phyloP scores from a whole-genome alignment of 2,797 vertebrate species.

The Chloroceryle amazona region DNA sequence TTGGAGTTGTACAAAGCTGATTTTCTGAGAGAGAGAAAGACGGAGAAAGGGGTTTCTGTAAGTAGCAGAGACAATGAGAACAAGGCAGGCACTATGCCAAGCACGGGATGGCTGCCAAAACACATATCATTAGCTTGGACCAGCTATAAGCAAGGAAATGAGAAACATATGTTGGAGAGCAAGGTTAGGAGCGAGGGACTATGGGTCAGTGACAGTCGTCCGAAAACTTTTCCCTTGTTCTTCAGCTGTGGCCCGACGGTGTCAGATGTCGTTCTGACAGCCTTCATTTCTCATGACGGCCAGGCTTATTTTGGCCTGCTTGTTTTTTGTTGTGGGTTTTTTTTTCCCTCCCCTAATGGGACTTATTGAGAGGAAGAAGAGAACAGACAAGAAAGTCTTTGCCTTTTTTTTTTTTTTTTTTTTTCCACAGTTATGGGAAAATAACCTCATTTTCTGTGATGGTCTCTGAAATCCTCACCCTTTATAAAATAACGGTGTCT shows the following conservation, averaged over 20 bases:
- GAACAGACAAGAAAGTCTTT: slow-evolving; percentile 64
- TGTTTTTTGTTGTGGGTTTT: slow-evolving; percentile 33
- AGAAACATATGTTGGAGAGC: slow-evolving; percentile 86
- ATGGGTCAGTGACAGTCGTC: slow-evolving; percentile 84
- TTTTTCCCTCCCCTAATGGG: slow-evolving; percentile 68
- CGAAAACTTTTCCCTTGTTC: slow-evolving; percentile 84
- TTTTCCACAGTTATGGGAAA: slow-evolving; percentile 93
- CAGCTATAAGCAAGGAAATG: slow-evolving; percentile 88
- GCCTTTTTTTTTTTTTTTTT: slow-evolving; percentile 72
- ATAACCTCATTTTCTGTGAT: slow-evolving; percentile 91
- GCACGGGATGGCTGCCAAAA: slow-evolving; percentile 84
- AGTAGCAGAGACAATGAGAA: slow-evolving; percentile 87
- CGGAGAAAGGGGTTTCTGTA: slow-evolving; percentile 84
- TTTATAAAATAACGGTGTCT: slow-evolving; percentile 84
- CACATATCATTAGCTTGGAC: slow-evolving; percentile 85
- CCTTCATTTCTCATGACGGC: slow-evolving; percentile 83
- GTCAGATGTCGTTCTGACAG: slow-evolving; percentile 86
- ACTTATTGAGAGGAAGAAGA: slow-evolving; percentile 64
- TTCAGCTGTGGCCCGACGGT: slow-evolving; percentile 81
- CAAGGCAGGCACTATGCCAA: slow-evolving; percentile 86
- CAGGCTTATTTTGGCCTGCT: slow-evolving; percentile 64
- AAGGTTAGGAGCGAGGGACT: slow-evolving; percentile 85
- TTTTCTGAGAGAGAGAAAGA: slow-evolving; percentile 79
- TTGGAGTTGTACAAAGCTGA: slow-evolving; percentile 81
- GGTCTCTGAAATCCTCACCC: slow-evolving; percentile 90